Evolutionary conservation across 1,140 invertebrate species (phyloP).

Genomic region (Cyrtorhinus lividipennis): DNA sequence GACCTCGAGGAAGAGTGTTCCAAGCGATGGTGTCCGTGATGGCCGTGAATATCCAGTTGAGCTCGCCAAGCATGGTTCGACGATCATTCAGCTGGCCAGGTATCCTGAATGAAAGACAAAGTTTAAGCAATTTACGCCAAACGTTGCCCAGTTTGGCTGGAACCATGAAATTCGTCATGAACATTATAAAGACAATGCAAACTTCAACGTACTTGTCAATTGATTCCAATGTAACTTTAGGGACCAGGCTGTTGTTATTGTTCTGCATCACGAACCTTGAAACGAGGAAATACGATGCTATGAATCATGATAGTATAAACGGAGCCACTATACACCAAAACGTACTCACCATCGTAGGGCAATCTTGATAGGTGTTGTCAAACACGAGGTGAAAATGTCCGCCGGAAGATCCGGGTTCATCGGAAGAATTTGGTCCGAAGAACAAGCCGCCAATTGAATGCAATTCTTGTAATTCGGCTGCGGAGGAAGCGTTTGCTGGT

Average conservation of each 20-base stretch:
- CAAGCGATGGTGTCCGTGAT: conserved; percentile 99
- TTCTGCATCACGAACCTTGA: conserved; percentile 72
- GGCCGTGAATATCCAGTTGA: conserved; percentile 99
- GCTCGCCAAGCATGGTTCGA: conserved; percentile 91
- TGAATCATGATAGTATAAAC: too few species aligned
- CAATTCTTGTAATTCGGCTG: conserved; percentile 67
- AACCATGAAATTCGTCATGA: too few species aligned
- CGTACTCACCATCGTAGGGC: conserved; percentile 66
- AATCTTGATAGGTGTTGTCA: conserved; percentile 96
- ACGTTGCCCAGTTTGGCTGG: too few species aligned
- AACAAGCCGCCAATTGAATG: conserved; percentile 92
- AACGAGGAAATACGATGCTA: conserved; percentile 16
- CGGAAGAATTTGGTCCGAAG: conserved; percentile 78
- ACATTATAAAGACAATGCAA: too few species aligned
- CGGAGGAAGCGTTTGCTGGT: conserved; percentile 14
- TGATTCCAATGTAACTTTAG: conserved; percentile 62
- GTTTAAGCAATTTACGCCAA: too few species aligned
- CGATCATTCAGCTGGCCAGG: conserved; percentile 90
- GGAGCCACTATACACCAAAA: too few species aligned
- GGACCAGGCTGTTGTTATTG: conserved; percentile 62
- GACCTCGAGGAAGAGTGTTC: conserved; percentile 83
- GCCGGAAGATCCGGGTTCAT: conserved; percentile 98
- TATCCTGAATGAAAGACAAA: too few species aligned
- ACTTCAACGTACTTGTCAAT: conserved; percentile 90
- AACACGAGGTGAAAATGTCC: conserved; percentile 93